Conservation (phyloP, 2,888 invertebrate genomes). For the Chalcosyrphus nemorum region DNA sequence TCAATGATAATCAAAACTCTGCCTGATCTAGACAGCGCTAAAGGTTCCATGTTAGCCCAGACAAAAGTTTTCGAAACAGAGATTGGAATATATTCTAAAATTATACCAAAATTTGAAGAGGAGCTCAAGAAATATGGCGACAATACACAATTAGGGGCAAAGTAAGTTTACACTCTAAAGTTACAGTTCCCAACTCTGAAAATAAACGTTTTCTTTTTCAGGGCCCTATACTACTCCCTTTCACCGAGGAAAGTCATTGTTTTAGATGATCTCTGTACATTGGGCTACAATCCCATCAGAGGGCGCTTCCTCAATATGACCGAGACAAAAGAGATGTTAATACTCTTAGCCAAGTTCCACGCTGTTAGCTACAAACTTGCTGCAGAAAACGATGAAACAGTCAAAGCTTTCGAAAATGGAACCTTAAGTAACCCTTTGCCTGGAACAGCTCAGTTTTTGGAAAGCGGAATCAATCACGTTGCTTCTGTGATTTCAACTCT, state of each 20-base stretch:
- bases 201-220: not conserved
- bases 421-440: not conserved
- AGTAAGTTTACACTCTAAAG: constrained; percentile 62
- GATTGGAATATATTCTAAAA: constrained; percentile 65
- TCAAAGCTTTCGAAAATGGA: not conserved
- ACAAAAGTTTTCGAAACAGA: constrained; percentile 67
- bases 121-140: constrained; percentile 61
- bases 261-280: not conserved
- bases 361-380: constrained; percentile 72
- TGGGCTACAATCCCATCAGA: not conserved
- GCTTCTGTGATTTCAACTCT: not conserved
- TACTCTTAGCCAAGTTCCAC: constrained; percentile 75
- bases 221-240: constrained; percentile 1
- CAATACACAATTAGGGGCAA: constrained; percentile 58
- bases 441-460: not conserved
- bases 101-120: constrained; percentile 68
- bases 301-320: constrained; percentile 32
- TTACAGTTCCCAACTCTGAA: too few relatives aligned
- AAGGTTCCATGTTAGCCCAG: constrained; percentile 55
- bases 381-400: not conserved
- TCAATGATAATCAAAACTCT: constrained; percentile 73
- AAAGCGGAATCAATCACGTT: not conserved
- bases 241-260: constrained; percentile 65
- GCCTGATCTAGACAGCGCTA: constrained; percentile 58
- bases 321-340: constrained; percentile 63